Base-by-base conservation (phyloP, 2,888 invertebrate genomes). In the Heliconius aoede region DNA sequence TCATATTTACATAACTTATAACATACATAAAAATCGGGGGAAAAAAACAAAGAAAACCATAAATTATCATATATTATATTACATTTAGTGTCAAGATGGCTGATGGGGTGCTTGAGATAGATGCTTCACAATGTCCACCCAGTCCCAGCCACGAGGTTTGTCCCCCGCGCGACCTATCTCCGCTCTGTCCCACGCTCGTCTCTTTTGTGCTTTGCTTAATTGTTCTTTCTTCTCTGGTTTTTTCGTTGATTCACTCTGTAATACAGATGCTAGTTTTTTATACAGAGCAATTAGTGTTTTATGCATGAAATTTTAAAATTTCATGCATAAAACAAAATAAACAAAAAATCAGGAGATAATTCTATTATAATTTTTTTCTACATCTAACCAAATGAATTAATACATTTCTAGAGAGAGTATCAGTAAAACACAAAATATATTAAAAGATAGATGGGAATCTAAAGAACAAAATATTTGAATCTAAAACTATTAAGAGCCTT, bases 41-140 rank as follows among this genome's bases (percentile, higher is more conserved):
- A n/a, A n/a, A 71, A 71, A 58, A 36, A 60, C 18, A 36, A 36
- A 32, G n/a, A 13, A 5, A 60, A 5, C 11, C 26, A 60, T 26
- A 60, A 72, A 61, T 65, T 65, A 65, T 72, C 1, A 46, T 62
- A 58, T 30, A 61, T 24, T 32, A 68, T 32, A 51, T 69, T 69
- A 51, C 62, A 51, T 61, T 69, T 61, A 74, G 24, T 86, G 89
- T 91, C 91, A 91, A 86, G 92, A 91, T 0, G 90, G 87, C 21
- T 87, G 87, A 77, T 92, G 91, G 0, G 93, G 92, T 0, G 85
- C 93, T 58, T 99, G 99, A 15, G 98, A 98, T 77, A 99, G 95
- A 93, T 99, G 99, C 90, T 98, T 98, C n/a, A 99, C 97, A 80
- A 99, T 96, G 87, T 99, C 99, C 15, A 99, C 96, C 99, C 99